phyloP scores from a whole-genome alignment of 1,140 invertebrate genomes.

The Dysdera silvatica region DNA sequence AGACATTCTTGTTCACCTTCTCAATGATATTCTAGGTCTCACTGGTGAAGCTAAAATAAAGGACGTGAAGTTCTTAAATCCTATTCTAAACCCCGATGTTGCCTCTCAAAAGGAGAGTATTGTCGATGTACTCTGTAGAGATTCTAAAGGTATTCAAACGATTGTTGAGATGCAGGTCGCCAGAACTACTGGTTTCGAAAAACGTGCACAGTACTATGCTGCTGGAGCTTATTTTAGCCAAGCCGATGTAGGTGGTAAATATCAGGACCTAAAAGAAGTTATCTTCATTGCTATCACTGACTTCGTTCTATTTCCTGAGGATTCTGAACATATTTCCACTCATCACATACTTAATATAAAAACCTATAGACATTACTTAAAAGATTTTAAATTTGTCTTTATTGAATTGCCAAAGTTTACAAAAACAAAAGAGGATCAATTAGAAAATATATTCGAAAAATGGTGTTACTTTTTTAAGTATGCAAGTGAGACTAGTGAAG shows the following conservation, averaged over 20 bases:
- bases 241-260: neutral
- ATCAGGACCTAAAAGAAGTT: neutral
- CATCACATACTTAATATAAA: neutral
- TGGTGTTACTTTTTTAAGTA: conserved; percentile 11
- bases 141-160: neutral
- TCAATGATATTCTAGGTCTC: conserved; percentile 9
- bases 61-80: neutral
- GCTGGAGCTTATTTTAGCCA: neutral
- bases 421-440: conserved; percentile 10
- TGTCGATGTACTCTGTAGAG: conserved; percentile 5
- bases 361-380: neutral
- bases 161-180: conserved; percentile 11
- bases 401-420: conserved; percentile 6
- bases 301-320: neutral
- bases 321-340: neutral
- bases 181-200: conserved; percentile 11
- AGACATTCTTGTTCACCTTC: conserved; percentile 8
- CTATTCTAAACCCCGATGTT: conserved; percentile 6
- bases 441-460: neutral
- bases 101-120: conserved; percentile 7
- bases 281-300: conserved; percentile 4
- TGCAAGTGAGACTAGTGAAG: conserved; percentile 10
- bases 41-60: conserved; percentile 8
- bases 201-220: conserved; percentile 11
- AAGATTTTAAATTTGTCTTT: conserved; percentile 4